Conservation (phyloP, 1,140 invertebrate genomes). For the Drosophila ercepeae region DNA sequence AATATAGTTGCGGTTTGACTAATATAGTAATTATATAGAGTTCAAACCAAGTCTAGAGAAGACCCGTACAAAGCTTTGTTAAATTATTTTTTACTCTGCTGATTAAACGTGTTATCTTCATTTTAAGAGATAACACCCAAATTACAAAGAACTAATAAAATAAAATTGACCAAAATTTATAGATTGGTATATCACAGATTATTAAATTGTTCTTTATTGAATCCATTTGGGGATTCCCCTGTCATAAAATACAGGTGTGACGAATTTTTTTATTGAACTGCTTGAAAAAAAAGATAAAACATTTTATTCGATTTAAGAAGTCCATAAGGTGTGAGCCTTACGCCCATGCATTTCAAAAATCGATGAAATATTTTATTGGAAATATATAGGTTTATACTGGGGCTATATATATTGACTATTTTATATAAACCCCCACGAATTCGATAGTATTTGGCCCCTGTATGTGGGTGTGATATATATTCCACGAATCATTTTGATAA, state of each 20-base stretch:
- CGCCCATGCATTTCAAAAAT: neutral
- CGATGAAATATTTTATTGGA: neutral
- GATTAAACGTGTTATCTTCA: no score
- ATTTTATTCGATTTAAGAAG: neutral
- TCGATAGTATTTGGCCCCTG: no score
- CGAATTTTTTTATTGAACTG: neutral
- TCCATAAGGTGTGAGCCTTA: neutral
- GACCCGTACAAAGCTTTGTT: no score
- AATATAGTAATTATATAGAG: neutral
- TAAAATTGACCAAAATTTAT: no score
- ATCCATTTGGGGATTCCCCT: neutral
- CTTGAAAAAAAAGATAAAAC: neutral
- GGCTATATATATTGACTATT: neutral
- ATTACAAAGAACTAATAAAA: no score
- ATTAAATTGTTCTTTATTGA: neutral
- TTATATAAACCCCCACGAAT: neutral
- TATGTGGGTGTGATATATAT: neutral
- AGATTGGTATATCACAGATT: neutral
- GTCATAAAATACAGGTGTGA: neutral
- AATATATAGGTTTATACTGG: neutral
- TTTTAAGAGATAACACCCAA: no score
- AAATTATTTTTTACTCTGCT: no score
- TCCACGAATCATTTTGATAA: slow-evolving; percentile 11
- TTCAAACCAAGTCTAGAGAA: no score
- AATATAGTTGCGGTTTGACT: neutral